These are phyloP conservation scores for Rutilus rutilus DNA, from an alignment of 2,113 vertebrate species.

Conservation along the genomic window DNA sequence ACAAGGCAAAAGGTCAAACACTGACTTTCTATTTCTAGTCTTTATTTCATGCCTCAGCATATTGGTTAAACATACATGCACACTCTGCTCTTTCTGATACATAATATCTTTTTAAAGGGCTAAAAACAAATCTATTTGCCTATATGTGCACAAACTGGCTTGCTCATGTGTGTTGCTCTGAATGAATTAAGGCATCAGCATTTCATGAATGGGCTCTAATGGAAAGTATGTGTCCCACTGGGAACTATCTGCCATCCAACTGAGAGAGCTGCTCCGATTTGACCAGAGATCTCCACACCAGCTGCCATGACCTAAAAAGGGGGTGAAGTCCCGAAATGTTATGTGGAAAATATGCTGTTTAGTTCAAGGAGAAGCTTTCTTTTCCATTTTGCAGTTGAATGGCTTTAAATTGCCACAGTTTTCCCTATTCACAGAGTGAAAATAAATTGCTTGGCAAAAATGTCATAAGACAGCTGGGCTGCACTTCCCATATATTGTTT, in stretches of 20 bases:
- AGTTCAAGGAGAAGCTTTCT: not conserved
- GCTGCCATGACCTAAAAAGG: slow-evolving; percentile 18
- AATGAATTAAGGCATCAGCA: slow-evolving; percentile 4
- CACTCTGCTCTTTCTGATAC: not conserved
- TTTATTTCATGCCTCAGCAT: not conserved
- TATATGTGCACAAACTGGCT: not conserved
- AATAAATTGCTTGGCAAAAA: slow-evolving; percentile 37
- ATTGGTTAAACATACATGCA: not conserved
- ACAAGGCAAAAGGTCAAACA: slow-evolving; percentile 7
- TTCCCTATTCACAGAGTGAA: slow-evolving; percentile 9
- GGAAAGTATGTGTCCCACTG: slow-evolving; percentile 19
- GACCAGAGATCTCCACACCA: slow-evolving; percentile 28
- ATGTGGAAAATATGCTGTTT: slow-evolving; percentile 21
- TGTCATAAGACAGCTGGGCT: slow-evolving; percentile 33
- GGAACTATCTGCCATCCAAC: slow-evolving; percentile 8
- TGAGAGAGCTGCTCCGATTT: slow-evolving; percentile 8
- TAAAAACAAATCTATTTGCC: not conserved
- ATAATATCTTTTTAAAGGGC: not conserved
- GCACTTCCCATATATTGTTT: slow-evolving; percentile 24
- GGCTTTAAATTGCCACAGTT: slow-evolving; percentile 40
- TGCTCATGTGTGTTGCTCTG: not conserved
- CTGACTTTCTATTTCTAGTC: not conserved
- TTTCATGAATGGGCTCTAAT: slow-evolving; percentile 37
- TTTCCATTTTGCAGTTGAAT: slow-evolving; percentile 27
- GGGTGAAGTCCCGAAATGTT: slow-evolving; percentile 2